phyloP scores from a whole-genome alignment of 2,113 vertebrate genomes.

The Thermophis baileyi region DNA sequence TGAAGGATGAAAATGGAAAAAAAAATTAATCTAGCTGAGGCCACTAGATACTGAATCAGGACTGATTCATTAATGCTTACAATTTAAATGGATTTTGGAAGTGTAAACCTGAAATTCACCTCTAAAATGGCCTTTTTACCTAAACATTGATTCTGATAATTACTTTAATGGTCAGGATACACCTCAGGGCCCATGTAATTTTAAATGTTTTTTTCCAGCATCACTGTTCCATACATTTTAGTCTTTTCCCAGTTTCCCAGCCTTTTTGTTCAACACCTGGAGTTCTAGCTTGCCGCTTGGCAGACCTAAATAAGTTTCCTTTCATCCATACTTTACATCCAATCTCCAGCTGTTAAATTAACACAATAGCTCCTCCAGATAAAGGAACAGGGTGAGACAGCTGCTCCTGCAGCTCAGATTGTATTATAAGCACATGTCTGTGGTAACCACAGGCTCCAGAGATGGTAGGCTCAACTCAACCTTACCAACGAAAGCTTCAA shows the following conservation, averaged over 20 bases:
- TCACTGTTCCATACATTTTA: neutral
- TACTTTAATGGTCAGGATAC: neutral
- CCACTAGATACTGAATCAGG: neutral
- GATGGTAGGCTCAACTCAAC: neutral
- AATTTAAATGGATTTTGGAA: neutral
- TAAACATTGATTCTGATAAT: neutral
- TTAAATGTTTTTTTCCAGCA: neutral
- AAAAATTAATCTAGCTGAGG: no score
- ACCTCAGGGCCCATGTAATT: neutral
- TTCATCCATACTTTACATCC: constrained; percentile 6
- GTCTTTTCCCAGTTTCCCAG: neutral
- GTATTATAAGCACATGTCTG: neutral
- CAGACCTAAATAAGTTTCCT: constrained; percentile 10
- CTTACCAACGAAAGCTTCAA: neutral
- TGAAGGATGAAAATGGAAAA: neutral
- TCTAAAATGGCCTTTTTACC: neutral
- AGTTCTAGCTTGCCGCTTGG: neutral
- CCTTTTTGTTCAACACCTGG: neutral
- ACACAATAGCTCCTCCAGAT: neutral
- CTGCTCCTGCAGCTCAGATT: neutral
- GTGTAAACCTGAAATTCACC: neutral
- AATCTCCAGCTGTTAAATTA: constrained; percentile 20
- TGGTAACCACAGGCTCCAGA: neutral
- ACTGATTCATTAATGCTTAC: neutral
- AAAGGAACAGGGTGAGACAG: neutral